phyloP scores from a whole-genome alignment of 2,888 invertebrate species.

The Trachelus troglodyta region DNA sequence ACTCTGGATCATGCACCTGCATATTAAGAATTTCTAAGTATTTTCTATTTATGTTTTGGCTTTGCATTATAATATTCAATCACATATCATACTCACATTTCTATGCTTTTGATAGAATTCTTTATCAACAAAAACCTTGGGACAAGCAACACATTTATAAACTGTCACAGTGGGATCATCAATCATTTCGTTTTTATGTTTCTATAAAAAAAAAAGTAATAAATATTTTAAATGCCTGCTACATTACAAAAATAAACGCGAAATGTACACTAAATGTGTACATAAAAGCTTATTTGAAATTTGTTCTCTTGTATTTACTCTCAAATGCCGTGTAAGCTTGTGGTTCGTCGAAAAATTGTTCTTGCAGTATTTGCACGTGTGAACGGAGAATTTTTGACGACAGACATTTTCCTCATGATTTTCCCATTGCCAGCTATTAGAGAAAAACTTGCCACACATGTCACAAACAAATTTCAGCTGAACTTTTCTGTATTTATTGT shows the following conservation, averaged over 20 bases:
- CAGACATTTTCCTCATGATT: slow-evolving; percentile 36
- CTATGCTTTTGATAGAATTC: slow-evolving; percentile 46
- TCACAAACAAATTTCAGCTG: slow-evolving; percentile 41
- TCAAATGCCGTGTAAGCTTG: slow-evolving; percentile 37
- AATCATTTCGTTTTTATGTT: slow-evolving; percentile 44
- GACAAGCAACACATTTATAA: slow-evolving; percentile 44
- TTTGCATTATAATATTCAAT: neutral
- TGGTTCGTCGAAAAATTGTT: slow-evolving; percentile 34
- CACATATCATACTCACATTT: slow-evolving; percentile 34
- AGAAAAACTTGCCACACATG: slow-evolving; percentile 39
- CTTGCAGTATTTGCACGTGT: slow-evolving; percentile 42
- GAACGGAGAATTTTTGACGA: slow-evolving; percentile 30
- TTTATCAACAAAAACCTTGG: slow-evolving; percentile 45
- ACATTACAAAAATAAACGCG: neutral
- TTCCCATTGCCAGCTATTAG: slow-evolving; percentile 41
- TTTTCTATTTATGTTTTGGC: slow-evolving; percentile 30
- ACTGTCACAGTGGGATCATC: slow-evolving; percentile 37
- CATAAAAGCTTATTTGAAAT: neutral
- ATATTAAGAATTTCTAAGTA: slow-evolving; percentile 10
- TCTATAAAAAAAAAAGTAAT: slow-evolving; percentile 27
- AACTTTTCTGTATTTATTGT: slow-evolving; percentile 37
- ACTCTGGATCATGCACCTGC: slow-evolving; percentile 21
- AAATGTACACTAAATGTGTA: neutral
- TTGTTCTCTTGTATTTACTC: slow-evolving; percentile 25
- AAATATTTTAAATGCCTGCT: neutral